A percentile compares a stretch with the other conserved stretches of the same genome.
These are phyloP conservation scores for Lutjanus erythropterus DNA, from an alignment of 2,113 vertebrate species.

Conservation along the genomic window DNA sequence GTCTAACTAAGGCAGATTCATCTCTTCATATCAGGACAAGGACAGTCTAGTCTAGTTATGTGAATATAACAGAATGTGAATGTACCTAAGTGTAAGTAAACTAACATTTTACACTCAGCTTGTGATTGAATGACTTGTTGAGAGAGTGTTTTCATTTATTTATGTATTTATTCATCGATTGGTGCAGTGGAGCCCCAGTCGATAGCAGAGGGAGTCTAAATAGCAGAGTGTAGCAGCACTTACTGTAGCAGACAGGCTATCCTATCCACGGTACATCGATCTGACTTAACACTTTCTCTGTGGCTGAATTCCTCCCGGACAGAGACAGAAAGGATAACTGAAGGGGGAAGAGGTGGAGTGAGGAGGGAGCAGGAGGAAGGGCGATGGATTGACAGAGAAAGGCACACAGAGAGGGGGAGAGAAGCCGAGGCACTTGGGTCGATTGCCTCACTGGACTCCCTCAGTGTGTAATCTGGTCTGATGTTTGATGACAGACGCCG, in stretches of 20 bases:
- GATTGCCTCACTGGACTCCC: constrained; percentile 21
- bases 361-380: background rate
- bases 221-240: constrained; percentile 26
- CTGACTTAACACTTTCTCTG: constrained; percentile 20
- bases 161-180: constrained; percentile 51
- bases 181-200: constrained; percentile 37
- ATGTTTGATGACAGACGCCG: constrained; percentile 26
- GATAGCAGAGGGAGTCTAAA: constrained; percentile 45
- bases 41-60: background rate
- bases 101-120: background rate
- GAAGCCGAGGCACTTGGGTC: constrained; percentile 20
- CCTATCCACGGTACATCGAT: constrained; percentile 48
- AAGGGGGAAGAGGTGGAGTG: background rate
- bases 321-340: constrained; percentile 32
- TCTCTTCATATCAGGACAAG: background rate
- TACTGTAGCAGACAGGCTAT: constrained; percentile 32
- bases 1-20: background rate
- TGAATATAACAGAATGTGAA: background rate
- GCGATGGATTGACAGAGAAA: constrained; percentile 32
- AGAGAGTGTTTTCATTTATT: constrained; percentile 50
- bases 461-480: constrained; percentile 32
- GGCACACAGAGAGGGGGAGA: constrained; percentile 26
- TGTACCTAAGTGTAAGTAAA: background rate
- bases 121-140: constrained; percentile 16
- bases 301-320: constrained; percentile 33